phyloP scores from a whole-genome alignment of 2,888 invertebrate species.

The Agriopis aurantiaria region DNA sequence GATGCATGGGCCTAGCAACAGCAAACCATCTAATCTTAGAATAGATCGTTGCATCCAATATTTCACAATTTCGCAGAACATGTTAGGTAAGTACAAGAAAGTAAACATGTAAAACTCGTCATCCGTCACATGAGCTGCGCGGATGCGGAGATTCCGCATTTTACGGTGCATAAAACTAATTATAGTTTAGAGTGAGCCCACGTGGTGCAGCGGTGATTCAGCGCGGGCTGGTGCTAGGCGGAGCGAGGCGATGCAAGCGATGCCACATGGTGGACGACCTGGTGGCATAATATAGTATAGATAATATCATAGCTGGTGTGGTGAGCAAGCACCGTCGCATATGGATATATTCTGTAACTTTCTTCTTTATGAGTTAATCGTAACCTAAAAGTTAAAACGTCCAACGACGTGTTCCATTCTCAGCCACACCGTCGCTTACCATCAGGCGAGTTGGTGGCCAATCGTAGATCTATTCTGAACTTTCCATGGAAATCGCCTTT shows the following conservation, averaged over 20 bases:
- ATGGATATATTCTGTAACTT: too few relatives aligned
- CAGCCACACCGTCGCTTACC: too few relatives aligned
- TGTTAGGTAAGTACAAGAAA: not conserved
- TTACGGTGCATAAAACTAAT: conserved; percentile 37
- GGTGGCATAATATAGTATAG: too few relatives aligned
- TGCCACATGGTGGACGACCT: not conserved
- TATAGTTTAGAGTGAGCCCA: conserved; percentile 28
- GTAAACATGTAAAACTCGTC: conserved; percentile 2
- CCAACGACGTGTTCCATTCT: too few relatives aligned
- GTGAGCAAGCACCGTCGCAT: too few relatives aligned
- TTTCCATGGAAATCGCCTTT: too few relatives aligned
- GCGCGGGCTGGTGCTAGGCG: not conserved
- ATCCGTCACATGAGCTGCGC: conserved; percentile 5
- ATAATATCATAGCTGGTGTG: too few relatives aligned
- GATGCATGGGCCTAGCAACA: too few relatives aligned
- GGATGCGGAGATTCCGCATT: conserved; percentile 27
- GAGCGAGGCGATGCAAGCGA: conserved; percentile 7
- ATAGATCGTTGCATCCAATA: not conserved
- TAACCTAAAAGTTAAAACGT: too few relatives aligned
- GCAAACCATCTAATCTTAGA: not conserved
- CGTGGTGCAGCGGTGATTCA: conserved; percentile 22
- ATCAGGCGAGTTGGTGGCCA: too few relatives aligned
- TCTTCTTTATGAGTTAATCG: too few relatives aligned
- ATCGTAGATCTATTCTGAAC: too few relatives aligned
- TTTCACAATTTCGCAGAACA: not conserved